Evolutionary conservation across 1,140 invertebrate species (phyloP), one percentile per base, ranked within the genome.

Genomic region (Eubasilissa regina): DNA sequence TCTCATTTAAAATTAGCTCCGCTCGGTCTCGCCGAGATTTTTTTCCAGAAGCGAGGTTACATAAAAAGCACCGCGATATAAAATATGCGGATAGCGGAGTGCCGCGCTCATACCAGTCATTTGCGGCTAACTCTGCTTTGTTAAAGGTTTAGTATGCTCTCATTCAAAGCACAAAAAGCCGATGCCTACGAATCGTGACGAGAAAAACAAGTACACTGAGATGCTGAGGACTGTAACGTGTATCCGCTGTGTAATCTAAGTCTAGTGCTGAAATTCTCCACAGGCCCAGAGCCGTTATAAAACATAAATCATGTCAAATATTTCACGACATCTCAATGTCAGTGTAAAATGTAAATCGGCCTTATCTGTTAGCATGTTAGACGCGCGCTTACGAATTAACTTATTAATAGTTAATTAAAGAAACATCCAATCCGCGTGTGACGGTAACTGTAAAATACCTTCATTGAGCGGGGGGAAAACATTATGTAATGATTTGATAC

Each of bases 381-480:
- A 17, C 15, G 17, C 66, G 13, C 4, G 45, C 45, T 70, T 15
- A 70, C 47, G 3, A 21, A 68, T 15, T 15, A 15, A 45, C 66
- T 21, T 19, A 70, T 70, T 15, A 70, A 17, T 13, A 48, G 47
- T 70, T 70, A 70, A 70, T 70, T 70, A 70, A 53, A 70, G 21
- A 70, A 47, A 51, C 44, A n/a, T 51, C 66, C 35, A 64, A 64
- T 64, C 25, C 7, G 19, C 4, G 53, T 53, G 66, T 15, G 47
- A 48, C 66, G 25, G 45, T 51, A 12, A 17, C 62, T 70, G 45
- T 70, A 13, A 70, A 70, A 70, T 47, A 51, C 66, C 4, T 11
- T 4, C 58, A 25, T 43, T 7, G 35, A 64, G 35, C 13, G n/a
- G n/a, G 0, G 53, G n/a, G n/a, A n/a, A 35, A 35, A 35, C 6